Evolutionary conservation across 2,797 vertebrate species (phyloP), one percentile per base, ranked within the genome.

Genomic region (Gouania willdenowi): DNA sequence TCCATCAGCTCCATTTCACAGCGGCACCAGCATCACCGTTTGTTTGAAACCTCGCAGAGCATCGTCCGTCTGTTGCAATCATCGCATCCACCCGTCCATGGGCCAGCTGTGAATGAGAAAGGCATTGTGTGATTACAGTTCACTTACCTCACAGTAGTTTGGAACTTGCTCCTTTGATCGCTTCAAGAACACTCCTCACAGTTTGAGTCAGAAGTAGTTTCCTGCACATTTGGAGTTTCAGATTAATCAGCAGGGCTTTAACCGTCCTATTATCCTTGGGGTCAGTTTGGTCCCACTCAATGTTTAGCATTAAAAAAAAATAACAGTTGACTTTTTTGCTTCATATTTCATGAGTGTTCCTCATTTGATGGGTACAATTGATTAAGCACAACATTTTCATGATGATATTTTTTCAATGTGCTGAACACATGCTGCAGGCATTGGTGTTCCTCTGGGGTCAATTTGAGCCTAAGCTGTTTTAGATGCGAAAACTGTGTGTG

Each of bases 1-100:
- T 49, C 42, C 4, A 71, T 70, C 72, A 67, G 55, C 50, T 66
- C 32, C 41, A 30, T 66, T 70, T 64, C 51, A 64, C 51, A 65
- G 61, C 35, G n/a, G 7, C 26, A 36, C 45, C 51, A 70, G 40
- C 40, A 33, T 49, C 66, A 33, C 12, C 68, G 66, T 67, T 71
- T 77, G 69, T 79, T 77, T 79, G 57, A n/a, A 38, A 66, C 58
- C 64, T 69, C 71, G 42, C 45, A 53, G 47, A 61, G 60, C 49
- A 41, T 49, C 20, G 37, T 59, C 46, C 25, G 52, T 71, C 69
- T 82, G 76, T 73, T 19, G 58, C 79, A 75, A 68, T 67, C 52
- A 33, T 25, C 45, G 8, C 57, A 41, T 64, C 66, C 44, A 62
- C 26, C 56, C 57, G 32, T 51, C 54, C 56, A 63, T 69, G 45